Conservation (phyloP, 2,888 invertebrate species). For the Lepidochrysops patricia region DNA sequence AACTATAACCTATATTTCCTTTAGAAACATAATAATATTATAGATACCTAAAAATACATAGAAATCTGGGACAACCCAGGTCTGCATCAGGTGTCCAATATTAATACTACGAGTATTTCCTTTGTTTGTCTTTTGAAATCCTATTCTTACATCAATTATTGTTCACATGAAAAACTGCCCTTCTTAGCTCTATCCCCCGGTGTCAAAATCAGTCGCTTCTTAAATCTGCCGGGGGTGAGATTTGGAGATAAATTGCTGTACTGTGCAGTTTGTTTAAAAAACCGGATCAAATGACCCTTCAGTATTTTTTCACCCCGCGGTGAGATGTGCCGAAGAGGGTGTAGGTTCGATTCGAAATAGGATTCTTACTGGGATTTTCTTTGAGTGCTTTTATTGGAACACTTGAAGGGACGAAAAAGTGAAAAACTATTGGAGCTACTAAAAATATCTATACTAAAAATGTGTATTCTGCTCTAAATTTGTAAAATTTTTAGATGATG, state of each 20-base stretch:
- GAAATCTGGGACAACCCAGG: too few relatives aligned
- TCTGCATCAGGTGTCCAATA: too few relatives aligned
- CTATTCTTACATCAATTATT: too few relatives aligned
- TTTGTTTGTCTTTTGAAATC: too few relatives aligned
- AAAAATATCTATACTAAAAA: too few relatives aligned
- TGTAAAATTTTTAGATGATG: too few relatives aligned
- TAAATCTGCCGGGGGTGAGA: conserved; percentile 2
- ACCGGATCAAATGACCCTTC: neutral
- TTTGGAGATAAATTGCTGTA: neutral
- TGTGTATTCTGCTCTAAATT: too few relatives aligned
- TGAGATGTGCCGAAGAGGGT: neutral
- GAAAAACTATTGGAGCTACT: neutral
- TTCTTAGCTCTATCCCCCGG: neutral
- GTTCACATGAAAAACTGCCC: neutral
- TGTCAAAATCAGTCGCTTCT: conserved; percentile 3
- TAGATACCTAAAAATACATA: too few relatives aligned
- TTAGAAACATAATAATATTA: too few relatives aligned
- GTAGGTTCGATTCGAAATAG: neutral
- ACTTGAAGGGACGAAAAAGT: neutral
- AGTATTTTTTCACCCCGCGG: neutral
- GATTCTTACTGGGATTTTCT: neutral
- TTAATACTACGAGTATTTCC: too few relatives aligned
- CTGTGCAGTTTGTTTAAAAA: neutral
- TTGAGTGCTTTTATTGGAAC: neutral
- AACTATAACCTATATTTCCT: too few relatives aligned